Conservation (phyloP, 2,797 vertebrate genomes). For the Intellagama lesueurii region DNA sequence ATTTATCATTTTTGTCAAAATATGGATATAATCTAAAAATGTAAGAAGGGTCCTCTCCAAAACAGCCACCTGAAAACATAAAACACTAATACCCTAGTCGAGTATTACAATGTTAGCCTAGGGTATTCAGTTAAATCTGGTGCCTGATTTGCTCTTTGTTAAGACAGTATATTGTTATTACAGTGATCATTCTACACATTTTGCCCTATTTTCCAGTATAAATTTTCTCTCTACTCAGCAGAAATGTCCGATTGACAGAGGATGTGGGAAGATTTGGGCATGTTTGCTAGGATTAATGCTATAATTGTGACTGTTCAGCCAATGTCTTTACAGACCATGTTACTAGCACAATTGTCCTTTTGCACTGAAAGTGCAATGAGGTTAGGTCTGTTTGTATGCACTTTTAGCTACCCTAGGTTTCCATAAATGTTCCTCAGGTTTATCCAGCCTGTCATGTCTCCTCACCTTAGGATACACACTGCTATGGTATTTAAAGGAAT, state of each 20-base stretch:
- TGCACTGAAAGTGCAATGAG: background rate
- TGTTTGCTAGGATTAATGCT: background rate
- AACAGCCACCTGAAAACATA: background rate
- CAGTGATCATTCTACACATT: slow-evolving; percentile 5
- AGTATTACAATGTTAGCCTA: background rate
- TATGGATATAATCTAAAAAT: slow-evolving; percentile 10
- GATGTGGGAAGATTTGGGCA: background rate
- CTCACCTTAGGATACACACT: background rate
- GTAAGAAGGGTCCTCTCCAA: rapidly evolving
- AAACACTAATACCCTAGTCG: background rate
- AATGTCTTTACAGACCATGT: background rate
- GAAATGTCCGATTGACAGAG: background rate
- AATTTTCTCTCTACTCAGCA: background rate
- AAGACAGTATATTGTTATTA: background rate
- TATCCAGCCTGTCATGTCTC: background rate
- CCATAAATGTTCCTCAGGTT: background rate
- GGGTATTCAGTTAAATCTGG: background rate
- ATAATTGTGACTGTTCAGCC: background rate
- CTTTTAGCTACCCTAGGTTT: background rate
- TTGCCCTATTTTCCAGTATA: background rate
- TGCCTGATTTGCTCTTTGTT: background rate
- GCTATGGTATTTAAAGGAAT: slow-evolving; percentile 25
- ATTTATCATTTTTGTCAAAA: slow-evolving; percentile 36
- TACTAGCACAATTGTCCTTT: background rate
- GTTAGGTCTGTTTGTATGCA: background rate